These are phyloP conservation scores for Brachionus rubens DNA, from an alignment of 1,140 invertebrate genomes.

Conservation along the genomic window DNA sequence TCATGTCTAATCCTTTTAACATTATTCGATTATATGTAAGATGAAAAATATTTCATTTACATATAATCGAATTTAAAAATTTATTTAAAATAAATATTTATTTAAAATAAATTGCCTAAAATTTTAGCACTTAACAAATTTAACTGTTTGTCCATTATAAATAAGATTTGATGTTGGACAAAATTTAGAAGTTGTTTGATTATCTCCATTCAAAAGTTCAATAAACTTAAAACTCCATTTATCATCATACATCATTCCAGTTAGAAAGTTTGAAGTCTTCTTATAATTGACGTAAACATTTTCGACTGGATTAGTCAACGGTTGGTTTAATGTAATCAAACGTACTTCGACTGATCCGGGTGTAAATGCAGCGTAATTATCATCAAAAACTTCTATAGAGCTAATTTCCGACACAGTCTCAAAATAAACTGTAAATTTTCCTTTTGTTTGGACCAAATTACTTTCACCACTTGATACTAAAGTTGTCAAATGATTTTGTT, in stretches of 20 bases:
- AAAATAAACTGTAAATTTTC: not conserved
- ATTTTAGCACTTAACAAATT: no score
- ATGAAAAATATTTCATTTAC: no score
- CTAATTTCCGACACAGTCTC: not conserved
- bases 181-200: not conserved
- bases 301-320: not conserved
- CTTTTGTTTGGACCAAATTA: not conserved
- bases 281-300: not conserved
- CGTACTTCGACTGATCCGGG: not conserved
- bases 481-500: not conserved
- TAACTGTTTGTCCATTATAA: no score
- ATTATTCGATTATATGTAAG: no score
- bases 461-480: not conserved
- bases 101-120: no score
- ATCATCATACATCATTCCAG: not conserved
- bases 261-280: not conserved
- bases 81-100: no score
- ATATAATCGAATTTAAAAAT: no score
- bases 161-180: not conserved
- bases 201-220: constrained; percentile 14
- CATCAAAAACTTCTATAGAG: not conserved
- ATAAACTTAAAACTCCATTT: not conserved
- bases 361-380: not conserved
- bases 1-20: no score
- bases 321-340: not conserved